Base-by-base conservation (phyloP, 2,797 vertebrate species). In the Tachyglossus aculeatus region DNA sequence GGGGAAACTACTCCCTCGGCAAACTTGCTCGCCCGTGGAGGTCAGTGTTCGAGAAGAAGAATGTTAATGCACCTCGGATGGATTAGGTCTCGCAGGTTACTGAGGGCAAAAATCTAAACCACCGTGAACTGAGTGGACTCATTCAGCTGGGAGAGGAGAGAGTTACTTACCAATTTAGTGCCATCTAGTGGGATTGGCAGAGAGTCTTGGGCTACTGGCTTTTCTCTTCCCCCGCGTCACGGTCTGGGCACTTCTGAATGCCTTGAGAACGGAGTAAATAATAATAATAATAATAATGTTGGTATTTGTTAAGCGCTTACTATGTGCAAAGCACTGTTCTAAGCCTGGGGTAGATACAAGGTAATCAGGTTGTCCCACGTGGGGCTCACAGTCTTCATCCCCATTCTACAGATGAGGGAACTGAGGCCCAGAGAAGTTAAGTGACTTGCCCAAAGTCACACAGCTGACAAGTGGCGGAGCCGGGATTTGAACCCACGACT, bases 141-240 rank as follows among this genome's bases (percentile, higher is more conserved):
- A 18, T 59, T 31, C 37, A 36, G 21, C 25, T 56, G 44, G 74
- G 65, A 50, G 60, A 69, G 31, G 15, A 19, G 50, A 52, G 43
- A 59, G 68, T 70, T 70, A 27, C 1, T 2, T 61, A 44, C 61
- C 60, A 64, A 56, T 78, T 79, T 77, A 84, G 88, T 88, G 90
- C 91, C 90, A 90, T 85, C 88, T 91, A 90, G 90, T 88, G 91
- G 90, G 83, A 65, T 58, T n/a, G 21, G 48, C 63, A 33, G 19
- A 55, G 74, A 56, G 55, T 75, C 54, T 32, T 77, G 82, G 79
- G 58, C 79, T 68, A 12, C 50, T 21, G 86, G 79, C 69, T 84
- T 60, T 84, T 74, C 81, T 79, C 32, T 63, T 74, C 78, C 72
- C 82, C 24, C 79, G 88, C 62, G 39, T 80, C 81, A 55, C 27